Conservation (phyloP, 2,113 vertebrate species). For the Gasterosteus nipponicus region DNA sequence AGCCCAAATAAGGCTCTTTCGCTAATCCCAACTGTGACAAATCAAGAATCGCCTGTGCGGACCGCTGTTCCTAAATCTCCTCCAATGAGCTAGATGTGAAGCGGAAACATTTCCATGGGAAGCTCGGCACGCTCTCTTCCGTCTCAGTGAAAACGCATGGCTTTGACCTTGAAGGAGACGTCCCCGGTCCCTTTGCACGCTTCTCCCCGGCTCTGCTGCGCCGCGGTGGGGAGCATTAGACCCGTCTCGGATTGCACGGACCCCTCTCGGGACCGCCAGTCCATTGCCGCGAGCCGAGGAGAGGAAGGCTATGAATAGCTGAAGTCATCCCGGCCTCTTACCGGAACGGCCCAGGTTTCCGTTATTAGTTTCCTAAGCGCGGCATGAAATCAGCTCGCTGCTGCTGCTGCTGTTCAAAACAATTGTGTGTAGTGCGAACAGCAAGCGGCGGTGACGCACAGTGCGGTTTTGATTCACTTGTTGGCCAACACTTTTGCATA, state of each 20-base stretch:
- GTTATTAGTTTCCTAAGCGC: constrained; percentile 59
- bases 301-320: constrained; percentile 77
- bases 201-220: constrained; percentile 47
- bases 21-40: constrained; percentile 60
- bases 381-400: constrained; percentile 56
- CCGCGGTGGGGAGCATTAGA: constrained; percentile 75
- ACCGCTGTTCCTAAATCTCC: constrained; percentile 35
- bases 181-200: constrained; percentile 47
- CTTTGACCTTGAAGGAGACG: constrained; percentile 72
- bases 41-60: constrained; percentile 41
- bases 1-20: constrained; percentile 25
- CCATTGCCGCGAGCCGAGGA: constrained; percentile 55
- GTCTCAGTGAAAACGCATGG: constrained; percentile 39
- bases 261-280: constrained; percentile 52
- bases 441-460: not conserved
- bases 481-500: not conserved
- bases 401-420: constrained; percentile 47
- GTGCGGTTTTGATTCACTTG: not conserved
- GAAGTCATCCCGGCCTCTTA: constrained; percentile 62
- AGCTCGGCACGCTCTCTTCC: constrained; percentile 39
- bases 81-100: constrained; percentile 2
- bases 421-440: constrained; percentile 23
- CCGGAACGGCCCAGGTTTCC: constrained; percentile 57
- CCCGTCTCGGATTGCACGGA: constrained; percentile 73
- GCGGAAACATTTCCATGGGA: constrained; percentile 30